Evolutionary conservation across 1,140 invertebrate genomes (phyloP).

Genomic region (Melanaphis sacchari): DNA sequence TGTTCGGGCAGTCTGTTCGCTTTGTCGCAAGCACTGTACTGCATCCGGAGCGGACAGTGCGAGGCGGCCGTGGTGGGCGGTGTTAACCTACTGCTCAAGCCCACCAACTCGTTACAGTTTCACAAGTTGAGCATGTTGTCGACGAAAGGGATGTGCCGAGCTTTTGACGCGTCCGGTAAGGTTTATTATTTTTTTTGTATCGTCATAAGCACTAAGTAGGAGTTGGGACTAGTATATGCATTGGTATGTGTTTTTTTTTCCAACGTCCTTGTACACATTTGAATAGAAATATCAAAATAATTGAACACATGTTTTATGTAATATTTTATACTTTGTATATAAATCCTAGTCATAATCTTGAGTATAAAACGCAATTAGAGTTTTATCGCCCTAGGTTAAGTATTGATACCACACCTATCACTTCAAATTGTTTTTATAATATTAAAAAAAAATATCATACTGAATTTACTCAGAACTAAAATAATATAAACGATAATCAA

Average conservation of each 20-base stretch:
- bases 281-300: no score
- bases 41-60: constrained; percentile 85
- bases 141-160: constrained; percentile 84
- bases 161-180: constrained; percentile 85
- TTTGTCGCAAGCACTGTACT: constrained; percentile 82
- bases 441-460: no score
- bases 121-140: constrained; percentile 90
- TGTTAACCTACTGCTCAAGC: constrained; percentile 79
- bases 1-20: constrained; percentile 93
- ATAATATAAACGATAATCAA: no score
- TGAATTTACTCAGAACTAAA: no score
- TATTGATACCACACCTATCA: no score
- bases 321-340: no score
- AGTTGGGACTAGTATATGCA: no score
- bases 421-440: no score
- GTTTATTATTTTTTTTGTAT: neutral
- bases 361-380: no score
- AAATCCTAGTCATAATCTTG: no score
- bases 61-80: constrained; percentile 93
- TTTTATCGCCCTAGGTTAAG: no score
- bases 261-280: neutral
- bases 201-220: neutral
- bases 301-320: no score
- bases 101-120: constrained; percentile 88
- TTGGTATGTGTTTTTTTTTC: neutral